Conservation (phyloP, 2,113 vertebrate genomes). For the Acanthochromis polyacanthus region DNA sequence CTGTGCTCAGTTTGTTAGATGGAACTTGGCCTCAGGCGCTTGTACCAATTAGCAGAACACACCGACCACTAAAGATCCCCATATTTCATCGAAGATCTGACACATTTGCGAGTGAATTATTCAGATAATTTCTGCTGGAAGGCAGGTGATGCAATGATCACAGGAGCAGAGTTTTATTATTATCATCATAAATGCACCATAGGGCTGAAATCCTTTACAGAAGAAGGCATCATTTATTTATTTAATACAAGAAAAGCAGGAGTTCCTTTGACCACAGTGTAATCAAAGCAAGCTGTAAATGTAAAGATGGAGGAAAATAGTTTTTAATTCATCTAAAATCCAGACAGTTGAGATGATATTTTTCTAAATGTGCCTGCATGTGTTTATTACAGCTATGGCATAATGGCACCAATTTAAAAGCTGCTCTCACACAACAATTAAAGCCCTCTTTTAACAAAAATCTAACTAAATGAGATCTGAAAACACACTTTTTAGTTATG, state of each 20-base stretch:
- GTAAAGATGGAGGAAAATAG: background rate
- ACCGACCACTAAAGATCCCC: conserved; percentile 60
- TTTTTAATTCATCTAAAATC: conserved; percentile 30
- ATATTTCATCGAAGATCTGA: conserved; percentile 65
- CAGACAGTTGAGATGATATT: background rate
- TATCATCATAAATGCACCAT: background rate
- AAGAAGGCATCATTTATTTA: background rate
- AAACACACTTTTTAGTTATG: background rate
- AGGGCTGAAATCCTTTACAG: background rate
- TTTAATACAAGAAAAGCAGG: conserved; percentile 2
- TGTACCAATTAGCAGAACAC: conserved; percentile 73
- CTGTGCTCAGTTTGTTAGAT: conserved; percentile 44
- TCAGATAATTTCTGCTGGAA: conserved; percentile 24
- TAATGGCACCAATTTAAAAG: background rate
- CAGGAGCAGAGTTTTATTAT: conserved; percentile 11
- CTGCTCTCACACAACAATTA: background rate
- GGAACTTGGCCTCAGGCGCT: conserved; percentile 59
- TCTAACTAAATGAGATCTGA: background rate
- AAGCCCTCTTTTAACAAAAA: background rate
- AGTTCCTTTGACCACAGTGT: background rate
- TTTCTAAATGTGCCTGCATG: no score
- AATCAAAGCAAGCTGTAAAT: background rate
- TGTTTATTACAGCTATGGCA: background rate
- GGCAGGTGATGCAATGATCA: conserved; percentile 15
- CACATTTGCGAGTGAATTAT: conserved; percentile 63